Percentiles rank a stretch among this genome's conserved stretches.
Evolutionary conservation across 2,797 vertebrate species (phyloP).

Genomic region (Cynodonichthys magdalenae): DNA sequence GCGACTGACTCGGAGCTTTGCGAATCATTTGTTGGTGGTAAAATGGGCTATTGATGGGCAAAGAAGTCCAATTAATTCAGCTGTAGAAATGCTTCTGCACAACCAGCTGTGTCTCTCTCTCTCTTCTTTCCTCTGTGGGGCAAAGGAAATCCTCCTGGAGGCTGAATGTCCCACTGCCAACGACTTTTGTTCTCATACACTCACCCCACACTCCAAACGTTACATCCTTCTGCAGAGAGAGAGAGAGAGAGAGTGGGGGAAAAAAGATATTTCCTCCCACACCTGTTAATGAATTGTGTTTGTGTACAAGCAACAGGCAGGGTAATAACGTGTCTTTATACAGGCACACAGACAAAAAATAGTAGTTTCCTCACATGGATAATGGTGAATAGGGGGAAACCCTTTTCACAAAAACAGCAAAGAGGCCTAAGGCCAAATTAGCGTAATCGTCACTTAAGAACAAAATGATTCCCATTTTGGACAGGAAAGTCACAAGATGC

Average conservation of each 20-base stretch:
- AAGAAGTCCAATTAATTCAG: conserved; percentile 41
- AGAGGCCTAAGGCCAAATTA: conserved; percentile 54
- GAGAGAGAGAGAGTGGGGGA: background rate
- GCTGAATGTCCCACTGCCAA: conserved; percentile 62
- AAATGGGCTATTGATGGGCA: conserved; percentile 23
- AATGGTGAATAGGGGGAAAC: conserved; percentile 55
- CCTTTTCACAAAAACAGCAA: conserved; percentile 54
- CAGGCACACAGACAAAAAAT: conserved; percentile 42
- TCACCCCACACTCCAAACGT: conserved; percentile 61
- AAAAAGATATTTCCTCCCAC: conserved; percentile 60
- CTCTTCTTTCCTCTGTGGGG: conserved; percentile 48
- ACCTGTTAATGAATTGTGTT: conserved; percentile 76
- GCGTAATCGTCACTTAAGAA: conserved; percentile 56
- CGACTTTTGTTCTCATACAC: conserved; percentile 72
- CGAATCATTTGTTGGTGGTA: conserved; percentile 19
- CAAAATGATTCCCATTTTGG: conserved; percentile 52
- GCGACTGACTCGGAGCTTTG: conserved; percentile 16
- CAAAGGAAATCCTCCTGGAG: conserved; percentile 57
- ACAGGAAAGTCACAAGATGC: conserved; percentile 55
- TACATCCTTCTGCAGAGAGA: conserved; percentile 58
- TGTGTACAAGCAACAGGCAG: conserved; percentile 45
- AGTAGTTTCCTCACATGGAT: conserved; percentile 47
- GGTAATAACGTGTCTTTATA: conserved; percentile 56
- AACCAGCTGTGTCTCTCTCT: conserved; percentile 28
- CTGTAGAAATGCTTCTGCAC: conserved; percentile 34